Evolutionary conservation across 2,113 vertebrate genomes (phyloP).

Genomic region (Melospiza georgiana): DNA sequence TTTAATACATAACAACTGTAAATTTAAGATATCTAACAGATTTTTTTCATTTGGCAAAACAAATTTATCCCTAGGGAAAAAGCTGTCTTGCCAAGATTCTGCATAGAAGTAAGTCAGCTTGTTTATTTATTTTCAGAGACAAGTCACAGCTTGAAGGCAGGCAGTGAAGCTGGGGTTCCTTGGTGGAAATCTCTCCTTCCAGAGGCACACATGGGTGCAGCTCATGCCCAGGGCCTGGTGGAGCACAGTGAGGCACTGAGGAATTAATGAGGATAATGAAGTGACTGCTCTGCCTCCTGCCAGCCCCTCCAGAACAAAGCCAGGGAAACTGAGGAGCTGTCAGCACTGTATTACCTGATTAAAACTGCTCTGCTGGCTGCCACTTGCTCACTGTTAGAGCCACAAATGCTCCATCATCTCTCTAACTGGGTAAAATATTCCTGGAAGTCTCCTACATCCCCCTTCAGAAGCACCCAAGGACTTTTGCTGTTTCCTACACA

Average conservation of each 20-base stretch:
- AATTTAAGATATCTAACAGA: not conserved
- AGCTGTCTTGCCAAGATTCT: not conserved
- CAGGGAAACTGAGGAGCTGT: not conserved
- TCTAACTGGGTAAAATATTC: not conserved
- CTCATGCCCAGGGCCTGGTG: not conserved
- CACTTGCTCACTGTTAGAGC: not conserved
- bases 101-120: not conserved
- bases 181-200: not conserved
- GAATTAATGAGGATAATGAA: not conserved
- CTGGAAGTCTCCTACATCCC: not conserved
- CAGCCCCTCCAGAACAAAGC: not conserved
- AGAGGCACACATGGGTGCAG: not conserved
- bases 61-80: not conserved
- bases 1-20: not conserved
- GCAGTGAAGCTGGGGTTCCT: not conserved
- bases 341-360: slow-evolving; percentile 4
- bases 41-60: not conserved
- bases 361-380: not conserved
- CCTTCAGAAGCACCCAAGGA: not conserved
- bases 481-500: not conserved
- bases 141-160: not conserved
- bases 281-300: not conserved
- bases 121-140: not conserved
- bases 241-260: fast-evolving
- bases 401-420: not conserved